These are phyloP conservation scores for Cebidichthys violaceus DNA, from an alignment of 2,113 vertebrate genomes.

Conservation along the genomic window DNA sequence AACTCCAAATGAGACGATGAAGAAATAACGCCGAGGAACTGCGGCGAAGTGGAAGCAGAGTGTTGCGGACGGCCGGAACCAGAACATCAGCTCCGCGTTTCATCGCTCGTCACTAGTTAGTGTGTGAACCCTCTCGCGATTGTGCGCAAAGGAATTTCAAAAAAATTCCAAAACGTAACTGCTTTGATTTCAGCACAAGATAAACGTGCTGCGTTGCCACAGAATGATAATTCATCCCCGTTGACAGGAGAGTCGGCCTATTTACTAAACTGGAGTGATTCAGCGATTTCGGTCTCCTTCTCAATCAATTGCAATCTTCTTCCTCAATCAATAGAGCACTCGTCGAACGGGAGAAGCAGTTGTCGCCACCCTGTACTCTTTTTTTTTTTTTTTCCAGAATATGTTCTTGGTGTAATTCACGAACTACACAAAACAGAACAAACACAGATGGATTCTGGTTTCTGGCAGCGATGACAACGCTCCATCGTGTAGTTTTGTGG, in stretches of 20 bases:
- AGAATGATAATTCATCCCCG: constrained; percentile 33
- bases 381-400: too few relatives aligned
- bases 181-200: constrained; percentile 2
- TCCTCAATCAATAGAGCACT: constrained; percentile 60
- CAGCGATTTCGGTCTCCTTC: constrained; percentile 54
- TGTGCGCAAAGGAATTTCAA: neutral
- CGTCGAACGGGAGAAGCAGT: constrained; percentile 28
- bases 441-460: constrained; percentile 5
- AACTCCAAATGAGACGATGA: neutral
- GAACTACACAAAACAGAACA: constrained; percentile 6
- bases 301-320: constrained; percentile 68
- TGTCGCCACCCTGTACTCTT: constrained; percentile 13
- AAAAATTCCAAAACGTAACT: neutral
- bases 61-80: neutral
- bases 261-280: constrained; percentile 59
- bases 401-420: constrained; percentile 24
- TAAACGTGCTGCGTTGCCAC: neutral
- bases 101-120: neutral
- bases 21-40: neutral
- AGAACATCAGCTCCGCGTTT: neutral
- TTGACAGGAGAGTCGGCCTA: neutral
- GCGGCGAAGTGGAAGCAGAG: neutral
- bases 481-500: neutral
- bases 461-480: neutral
- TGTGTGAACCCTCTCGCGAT: neutral